phyloP scores from a whole-genome alignment of 1,140 invertebrate genomes.

The Heliconius eleuchia region DNA sequence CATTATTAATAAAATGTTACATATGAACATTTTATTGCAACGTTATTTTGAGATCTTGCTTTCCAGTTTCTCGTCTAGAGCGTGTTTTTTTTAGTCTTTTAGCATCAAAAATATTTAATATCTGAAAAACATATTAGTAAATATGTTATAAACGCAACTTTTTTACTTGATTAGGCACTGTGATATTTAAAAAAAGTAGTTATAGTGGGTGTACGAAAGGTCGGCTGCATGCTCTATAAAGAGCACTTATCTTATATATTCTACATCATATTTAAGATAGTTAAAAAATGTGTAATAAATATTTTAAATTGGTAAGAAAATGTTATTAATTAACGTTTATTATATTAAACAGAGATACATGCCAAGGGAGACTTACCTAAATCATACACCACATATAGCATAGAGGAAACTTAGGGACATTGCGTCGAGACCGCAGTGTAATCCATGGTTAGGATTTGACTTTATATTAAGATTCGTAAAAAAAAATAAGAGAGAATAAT shows the following conservation, averaged over 20 bases:
- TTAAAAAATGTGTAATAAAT: too few relatives aligned
- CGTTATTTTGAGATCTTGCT: too few relatives aligned
- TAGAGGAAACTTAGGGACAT: too few relatives aligned
- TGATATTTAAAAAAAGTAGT: slow-evolving; percentile 15
- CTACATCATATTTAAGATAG: neutral
- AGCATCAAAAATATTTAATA: too few relatives aligned
- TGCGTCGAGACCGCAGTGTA: too few relatives aligned
- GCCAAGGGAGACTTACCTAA: too few relatives aligned
- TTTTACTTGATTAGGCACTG: neutral
- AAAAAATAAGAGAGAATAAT: slow-evolving; percentile 8
- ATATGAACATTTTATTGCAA: too few relatives aligned
- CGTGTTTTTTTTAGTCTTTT: too few relatives aligned
- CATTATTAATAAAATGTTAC: too few relatives aligned
- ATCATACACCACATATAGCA: too few relatives aligned
- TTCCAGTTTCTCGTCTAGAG: too few relatives aligned
- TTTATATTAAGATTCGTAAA: neutral
- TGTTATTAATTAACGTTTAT: neutral
- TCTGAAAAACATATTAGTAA: neutral
- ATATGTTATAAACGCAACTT: neutral
- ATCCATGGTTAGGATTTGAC: neutral
- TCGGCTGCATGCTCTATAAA: neutral
- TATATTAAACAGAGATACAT: too few relatives aligned
- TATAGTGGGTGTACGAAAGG: neutral
- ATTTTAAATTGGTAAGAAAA: neutral
- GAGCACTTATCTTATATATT: neutral